Conservation (phyloP, 2,113 vertebrate species). For the Alces alces region DNA sequence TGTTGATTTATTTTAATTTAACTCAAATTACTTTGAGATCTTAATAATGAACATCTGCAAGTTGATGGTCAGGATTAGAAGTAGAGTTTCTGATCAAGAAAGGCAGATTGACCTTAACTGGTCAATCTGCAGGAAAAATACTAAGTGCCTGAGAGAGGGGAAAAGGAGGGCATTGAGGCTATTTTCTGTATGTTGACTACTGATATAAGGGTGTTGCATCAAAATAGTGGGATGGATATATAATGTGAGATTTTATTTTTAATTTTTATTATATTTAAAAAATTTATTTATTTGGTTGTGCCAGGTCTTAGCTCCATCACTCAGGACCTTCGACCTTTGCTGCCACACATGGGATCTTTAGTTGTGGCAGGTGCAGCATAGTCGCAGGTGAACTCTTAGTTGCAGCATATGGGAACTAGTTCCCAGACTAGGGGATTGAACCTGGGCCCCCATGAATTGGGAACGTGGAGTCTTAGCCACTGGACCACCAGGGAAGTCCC, state of each 20-base stretch:
- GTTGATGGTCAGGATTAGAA: not conserved
- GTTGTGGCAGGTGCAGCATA: not conserved
- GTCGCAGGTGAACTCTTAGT: not conserved
- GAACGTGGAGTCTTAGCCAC: not conserved
- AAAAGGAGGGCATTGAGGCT: not conserved
- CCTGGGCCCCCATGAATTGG: not conserved
- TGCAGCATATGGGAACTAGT: not conserved
- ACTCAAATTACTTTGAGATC: slow-evolving; percentile 26
- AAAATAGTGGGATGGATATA: not conserved
- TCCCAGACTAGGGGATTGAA: not conserved
- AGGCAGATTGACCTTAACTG: not conserved
- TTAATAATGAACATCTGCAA: slow-evolving; percentile 1
- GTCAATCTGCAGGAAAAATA: not conserved
- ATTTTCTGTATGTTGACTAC: not conserved
- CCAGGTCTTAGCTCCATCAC: not conserved
- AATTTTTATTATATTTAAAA: not conserved
- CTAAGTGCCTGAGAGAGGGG: not conserved
- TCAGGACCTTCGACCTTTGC: not conserved
- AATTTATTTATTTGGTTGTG: not conserved
- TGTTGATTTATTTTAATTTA: not conserved
- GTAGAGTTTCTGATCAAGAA: not conserved
- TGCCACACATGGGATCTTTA: not conserved
- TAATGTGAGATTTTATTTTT: not conserved
- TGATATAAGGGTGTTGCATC: not conserved
- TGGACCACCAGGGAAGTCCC: not conserved